Conservation (phyloP, 2,113 vertebrate species). For the Cyrtonyx montezumae region DNA sequence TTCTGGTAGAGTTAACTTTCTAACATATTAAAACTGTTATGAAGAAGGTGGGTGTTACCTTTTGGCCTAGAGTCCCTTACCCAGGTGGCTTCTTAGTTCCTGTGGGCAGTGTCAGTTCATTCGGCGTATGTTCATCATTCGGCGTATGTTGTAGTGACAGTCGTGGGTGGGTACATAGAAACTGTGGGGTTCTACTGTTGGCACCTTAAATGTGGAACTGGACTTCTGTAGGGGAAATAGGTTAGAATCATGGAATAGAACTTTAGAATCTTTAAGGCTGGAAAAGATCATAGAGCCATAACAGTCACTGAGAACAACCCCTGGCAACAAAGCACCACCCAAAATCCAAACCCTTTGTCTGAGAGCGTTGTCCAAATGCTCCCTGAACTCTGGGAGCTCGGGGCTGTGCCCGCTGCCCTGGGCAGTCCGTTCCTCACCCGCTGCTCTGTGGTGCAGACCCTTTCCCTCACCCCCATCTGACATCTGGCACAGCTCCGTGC, state of each 20-base stretch:
- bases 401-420: too few species aligned
- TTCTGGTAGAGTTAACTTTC: neutral
- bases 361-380: too few species aligned
- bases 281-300: neutral
- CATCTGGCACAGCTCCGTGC: too few species aligned
- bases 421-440: too few species aligned
- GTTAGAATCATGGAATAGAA: neutral
- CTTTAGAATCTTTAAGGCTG: neutral
- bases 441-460: too few species aligned
- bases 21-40: neutral
- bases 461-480: too few species aligned
- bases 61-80: fast-evolving
- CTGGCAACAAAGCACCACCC: too few species aligned
- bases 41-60: neutral
- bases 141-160: fast-evolving
- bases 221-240: neutral
- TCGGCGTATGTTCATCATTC: fast-evolving
- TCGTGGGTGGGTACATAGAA: neutral
- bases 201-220: neutral
- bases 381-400: too few species aligned
- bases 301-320: too few species aligned
- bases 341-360: too few species aligned
- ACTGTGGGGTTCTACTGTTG: neutral
- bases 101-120: neutral
- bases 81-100: neutral